Percentiles rank a stretch among this genome's conserved stretches.
phyloP scores from a whole-genome alignment of 64 coral and sea anemone genomes.

The Pocillopora verrucosa region DNA sequence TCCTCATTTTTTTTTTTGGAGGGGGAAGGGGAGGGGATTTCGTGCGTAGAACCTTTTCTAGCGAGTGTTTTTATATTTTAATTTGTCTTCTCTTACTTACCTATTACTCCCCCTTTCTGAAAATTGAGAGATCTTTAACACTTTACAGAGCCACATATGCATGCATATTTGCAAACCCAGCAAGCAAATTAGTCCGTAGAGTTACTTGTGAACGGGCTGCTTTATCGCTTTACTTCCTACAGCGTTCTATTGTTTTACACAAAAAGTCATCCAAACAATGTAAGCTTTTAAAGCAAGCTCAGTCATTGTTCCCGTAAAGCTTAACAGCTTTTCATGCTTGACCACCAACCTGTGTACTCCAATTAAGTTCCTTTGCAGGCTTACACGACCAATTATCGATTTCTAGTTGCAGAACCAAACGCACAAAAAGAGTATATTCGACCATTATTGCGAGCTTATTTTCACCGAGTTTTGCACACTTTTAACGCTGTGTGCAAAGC shows the following conservation, averaged over 20 bases:
- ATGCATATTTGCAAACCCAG: too few relatives aligned
- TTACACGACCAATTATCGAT: neutral
- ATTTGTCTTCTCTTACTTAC: too few relatives aligned
- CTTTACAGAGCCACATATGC: too few relatives aligned
- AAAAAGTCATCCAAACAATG: neutral
- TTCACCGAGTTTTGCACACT: neutral
- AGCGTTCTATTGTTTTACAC: neutral
- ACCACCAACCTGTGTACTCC: neutral
- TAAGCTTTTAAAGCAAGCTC: neutral
- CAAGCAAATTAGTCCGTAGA: too few relatives aligned
- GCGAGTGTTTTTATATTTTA: too few relatives aligned
- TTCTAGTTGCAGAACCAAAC: constrained; percentile 3
- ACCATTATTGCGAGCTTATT: neutral
- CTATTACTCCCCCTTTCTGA: too few relatives aligned
- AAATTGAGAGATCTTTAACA: too few relatives aligned
- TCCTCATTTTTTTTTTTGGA: too few relatives aligned
- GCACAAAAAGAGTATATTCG: constrained; percentile 5
- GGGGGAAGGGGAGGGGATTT: too few relatives aligned
- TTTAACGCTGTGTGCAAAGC: neutral
- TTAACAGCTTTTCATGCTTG: neutral
- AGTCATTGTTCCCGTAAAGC: neutral
- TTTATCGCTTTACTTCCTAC: neutral
- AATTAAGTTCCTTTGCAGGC: neutral
- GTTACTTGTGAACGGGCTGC: neutral
- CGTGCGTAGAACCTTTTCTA: too few relatives aligned